phyloP scores from a whole-genome alignment of 2,888 invertebrate species.

The Philhelius pedissequus region DNA sequence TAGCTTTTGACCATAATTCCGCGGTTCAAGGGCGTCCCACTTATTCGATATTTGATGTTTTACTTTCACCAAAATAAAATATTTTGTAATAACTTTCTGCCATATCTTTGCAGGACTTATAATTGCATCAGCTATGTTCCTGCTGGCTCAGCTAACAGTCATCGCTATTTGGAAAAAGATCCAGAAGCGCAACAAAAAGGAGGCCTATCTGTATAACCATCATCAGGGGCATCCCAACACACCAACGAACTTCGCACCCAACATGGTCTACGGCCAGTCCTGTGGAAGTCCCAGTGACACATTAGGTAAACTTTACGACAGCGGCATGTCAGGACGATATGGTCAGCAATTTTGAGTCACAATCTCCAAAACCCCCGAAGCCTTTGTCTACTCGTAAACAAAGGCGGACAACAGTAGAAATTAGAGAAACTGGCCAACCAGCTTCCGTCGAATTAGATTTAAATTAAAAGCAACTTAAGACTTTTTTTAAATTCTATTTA shows the following conservation, averaged over 20 bases:
- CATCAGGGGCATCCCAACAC: constrained; percentile 71
- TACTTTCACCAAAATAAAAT: constrained; percentile 19
- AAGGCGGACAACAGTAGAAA: constrained; percentile 39
- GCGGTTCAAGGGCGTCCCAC: constrained; percentile 65
- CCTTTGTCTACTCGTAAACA: neutral
- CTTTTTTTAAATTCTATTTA: constrained; percentile 50
- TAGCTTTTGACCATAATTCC: constrained; percentile 13
- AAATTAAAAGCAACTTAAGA: constrained; percentile 56
- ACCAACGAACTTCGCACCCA: constrained; percentile 73
- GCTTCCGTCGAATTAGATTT: constrained; percentile 29
- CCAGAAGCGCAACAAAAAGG: constrained; percentile 76
- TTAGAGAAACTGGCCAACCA: constrained; percentile 11
- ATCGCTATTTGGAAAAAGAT: constrained; percentile 89
- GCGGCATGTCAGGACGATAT: constrained; percentile 86
- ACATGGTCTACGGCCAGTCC: constrained; percentile 75
- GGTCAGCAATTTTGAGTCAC: constrained; percentile 75
- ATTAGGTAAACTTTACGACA: constrained; percentile 93
- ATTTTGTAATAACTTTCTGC: neutral
- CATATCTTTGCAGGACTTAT: constrained; percentile 84
- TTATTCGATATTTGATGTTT: constrained; percentile 6
- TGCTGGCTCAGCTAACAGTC: constrained; percentile 92
- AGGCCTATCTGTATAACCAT: constrained; percentile 75
- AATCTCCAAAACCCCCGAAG: constrained; percentile 18
- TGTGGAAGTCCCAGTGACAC: constrained; percentile 84
- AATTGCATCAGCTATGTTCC: constrained; percentile 91